Evolutionary conservation across 2,113 vertebrate genomes (phyloP).

Genomic region (Neogobius melanostomus): DNA sequence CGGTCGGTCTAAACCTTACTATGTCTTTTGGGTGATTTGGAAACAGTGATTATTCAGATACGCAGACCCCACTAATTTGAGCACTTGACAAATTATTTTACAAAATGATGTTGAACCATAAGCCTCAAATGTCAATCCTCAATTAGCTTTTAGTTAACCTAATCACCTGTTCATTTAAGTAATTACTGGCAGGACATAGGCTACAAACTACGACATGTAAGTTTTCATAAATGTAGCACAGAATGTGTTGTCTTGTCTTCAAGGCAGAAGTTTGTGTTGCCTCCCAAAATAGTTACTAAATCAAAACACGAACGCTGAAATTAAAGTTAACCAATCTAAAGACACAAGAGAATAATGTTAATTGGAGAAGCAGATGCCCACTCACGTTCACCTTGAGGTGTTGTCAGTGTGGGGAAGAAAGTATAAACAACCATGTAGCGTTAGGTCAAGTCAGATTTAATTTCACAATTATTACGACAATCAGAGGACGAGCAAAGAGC

Average conservation of each 20-base stretch:
- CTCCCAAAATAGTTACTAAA: not conserved
- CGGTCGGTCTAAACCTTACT: too few relatives aligned
- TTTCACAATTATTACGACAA: not conserved
- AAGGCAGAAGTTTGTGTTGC: not conserved
- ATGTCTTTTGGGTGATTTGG: too few relatives aligned
- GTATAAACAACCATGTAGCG: not conserved
- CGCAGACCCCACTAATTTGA: too few relatives aligned
- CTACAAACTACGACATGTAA: too few relatives aligned
- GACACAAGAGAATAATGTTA: not conserved
- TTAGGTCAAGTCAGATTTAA: not conserved
- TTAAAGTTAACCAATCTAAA: constrained; percentile 1
- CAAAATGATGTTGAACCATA: not conserved
- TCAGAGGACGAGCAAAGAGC: not conserved
- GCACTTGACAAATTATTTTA: not conserved
- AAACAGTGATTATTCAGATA: too few relatives aligned
- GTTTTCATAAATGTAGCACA: not conserved
- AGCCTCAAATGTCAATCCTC: not conserved
- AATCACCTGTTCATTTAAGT: not conserved
- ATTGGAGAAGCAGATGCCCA: not conserved
- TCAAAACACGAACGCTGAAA: not conserved
- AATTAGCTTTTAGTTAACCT: not conserved
- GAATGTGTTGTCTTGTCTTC: not conserved
- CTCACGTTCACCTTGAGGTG: not conserved
- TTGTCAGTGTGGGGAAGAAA: not conserved
- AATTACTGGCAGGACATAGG: too few relatives aligned